A percentile compares a stretch with the other conserved stretches of the same genome.
phyloP scores from a whole-genome alignment of 2,888 invertebrate genomes.

The Apodemia duryi region DNA sequence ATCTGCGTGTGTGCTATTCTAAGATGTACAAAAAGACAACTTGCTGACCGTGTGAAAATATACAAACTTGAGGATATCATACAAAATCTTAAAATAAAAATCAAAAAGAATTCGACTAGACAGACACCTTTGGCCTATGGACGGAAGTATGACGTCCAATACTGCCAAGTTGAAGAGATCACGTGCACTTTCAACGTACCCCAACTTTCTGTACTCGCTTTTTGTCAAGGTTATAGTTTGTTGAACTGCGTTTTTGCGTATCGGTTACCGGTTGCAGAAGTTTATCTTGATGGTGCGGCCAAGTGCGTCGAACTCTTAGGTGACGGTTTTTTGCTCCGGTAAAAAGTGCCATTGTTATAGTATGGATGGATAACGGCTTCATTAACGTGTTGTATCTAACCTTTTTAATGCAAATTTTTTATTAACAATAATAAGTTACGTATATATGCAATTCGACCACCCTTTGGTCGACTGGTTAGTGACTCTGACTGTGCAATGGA shows the following conservation, averaged over 20 bases:
- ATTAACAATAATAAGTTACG: too few relatives aligned
- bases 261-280: conserved; percentile 46
- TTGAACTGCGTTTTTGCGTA: conserved; percentile 62
- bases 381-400: neutral
- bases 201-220: conserved; percentile 17
- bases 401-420: too few relatives aligned
- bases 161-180: neutral
- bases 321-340: neutral
- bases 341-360: conserved; percentile 3
- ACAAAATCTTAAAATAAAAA: too few relatives aligned
- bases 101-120: conserved; percentile 8
- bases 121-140: conserved; percentile 5
- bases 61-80: too few relatives aligned
- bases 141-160: neutral
- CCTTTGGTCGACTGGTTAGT: too few relatives aligned
- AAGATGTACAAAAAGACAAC: too few relatives aligned
- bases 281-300: conserved; percentile 26
- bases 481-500: too few relatives aligned
- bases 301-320: conserved; percentile 28
- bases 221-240: conserved; percentile 43
- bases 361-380: neutral
- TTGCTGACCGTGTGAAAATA: too few relatives aligned
- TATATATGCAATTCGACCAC: too few relatives aligned
- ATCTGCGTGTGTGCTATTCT: too few relatives aligned
- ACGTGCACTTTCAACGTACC: neutral